A percentile compares a stretch with the other conserved stretches of the same genome.
Evolutionary conservation across 2,113 vertebrate species (phyloP).

Genomic region (Labeo catla): DNA sequence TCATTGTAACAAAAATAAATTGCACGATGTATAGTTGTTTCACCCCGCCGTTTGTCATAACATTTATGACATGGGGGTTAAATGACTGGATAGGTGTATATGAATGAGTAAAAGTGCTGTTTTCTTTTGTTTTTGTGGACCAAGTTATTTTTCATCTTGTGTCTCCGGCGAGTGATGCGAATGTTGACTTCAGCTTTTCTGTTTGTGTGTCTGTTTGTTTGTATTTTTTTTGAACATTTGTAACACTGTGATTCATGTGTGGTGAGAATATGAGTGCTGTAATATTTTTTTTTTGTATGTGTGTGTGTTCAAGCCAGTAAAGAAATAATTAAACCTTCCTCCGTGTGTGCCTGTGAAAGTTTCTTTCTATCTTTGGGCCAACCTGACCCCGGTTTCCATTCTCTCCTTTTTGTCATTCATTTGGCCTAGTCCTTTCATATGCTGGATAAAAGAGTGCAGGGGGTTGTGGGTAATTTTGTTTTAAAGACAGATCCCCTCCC

Average conservation of each 20-base stretch:
- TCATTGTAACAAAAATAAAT: conserved; percentile 78
- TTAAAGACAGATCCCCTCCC: conserved; percentile 73
- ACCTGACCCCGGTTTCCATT: conserved; percentile 70
- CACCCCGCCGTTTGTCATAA: conserved; percentile 88
- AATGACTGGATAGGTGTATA: conserved; percentile 84
- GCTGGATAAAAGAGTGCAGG: conserved; percentile 75
- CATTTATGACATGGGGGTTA: conserved; percentile 91
- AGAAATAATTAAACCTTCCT: conserved; percentile 83
- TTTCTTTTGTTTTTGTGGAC: conserved; percentile 73
- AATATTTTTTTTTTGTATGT: conserved; percentile 81
- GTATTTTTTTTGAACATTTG: conserved; percentile 74
- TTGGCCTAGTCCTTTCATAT: conserved; percentile 85
- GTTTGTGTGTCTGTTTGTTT: conserved; percentile 63
- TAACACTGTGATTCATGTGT: conserved; percentile 85
- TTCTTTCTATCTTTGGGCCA: conserved; percentile 56
- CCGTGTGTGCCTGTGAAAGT: conserved; percentile 68
- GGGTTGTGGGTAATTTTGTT: conserved; percentile 78
- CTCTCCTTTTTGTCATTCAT: conserved; percentile 80
- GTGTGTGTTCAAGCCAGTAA: conserved; percentile 86
- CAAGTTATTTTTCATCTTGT: conserved; percentile 77
- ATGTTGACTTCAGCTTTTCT: conserved; percentile 67
- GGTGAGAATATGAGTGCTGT: conserved; percentile 81
- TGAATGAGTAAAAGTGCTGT: conserved; percentile 64
- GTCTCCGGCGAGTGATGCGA: conserved; percentile 81
- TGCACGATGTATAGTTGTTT: conserved; percentile 83